Evolutionary conservation across 1,140 invertebrate species (phyloP), one percentile per base, ranked within the genome.

Genomic region (Apocrypta bakeri): DNA sequence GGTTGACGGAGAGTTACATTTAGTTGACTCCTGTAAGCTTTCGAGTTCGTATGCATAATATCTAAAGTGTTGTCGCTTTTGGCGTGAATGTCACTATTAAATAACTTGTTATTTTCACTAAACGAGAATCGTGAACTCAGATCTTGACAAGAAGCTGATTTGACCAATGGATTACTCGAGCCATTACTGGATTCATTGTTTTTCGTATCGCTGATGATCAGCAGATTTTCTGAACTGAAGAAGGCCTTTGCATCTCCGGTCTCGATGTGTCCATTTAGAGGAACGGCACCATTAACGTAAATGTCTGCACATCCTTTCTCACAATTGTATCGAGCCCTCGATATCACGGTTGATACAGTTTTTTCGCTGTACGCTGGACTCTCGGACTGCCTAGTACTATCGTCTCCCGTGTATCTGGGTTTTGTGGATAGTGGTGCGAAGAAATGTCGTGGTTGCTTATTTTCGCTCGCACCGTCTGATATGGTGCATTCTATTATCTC

Each of bases 391-490:
- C 69, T 84, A 25, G n/a, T 1, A 8, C 6, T 17, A 0, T 72
- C 75, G 1, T 17, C 66, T 2, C 48, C 27, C 25, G 33, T 40
- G 17, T 12, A 68, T 17, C 66, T 87, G 21, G 85, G 14, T 29
- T 86, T 90, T 2, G 74, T 66, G 0, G 84, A 25, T 29, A 93
- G 84, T 1, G 92, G 92, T 0, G 93, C 89, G 74, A 93, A 93
- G 73, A 93, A 93, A 37, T 93, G 91, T 71, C 89, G 92, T 0
- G 89, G 88, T 85, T 86, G 0, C 72, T 72, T 27, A 42, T 64
- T 27, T 86, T 69, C 0, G 6, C 9, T 1, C 79, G 42, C 0
- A 37, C 11, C 29, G 37, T 31, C 27, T 17, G 77, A 2, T 21
- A 7, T 68, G 31, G 25, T 27, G 73, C 21, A 56, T 21, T 56